phyloP scores from a whole-genome alignment of 2,888 invertebrate genomes.

The Limnephilus rhombicus region DNA sequence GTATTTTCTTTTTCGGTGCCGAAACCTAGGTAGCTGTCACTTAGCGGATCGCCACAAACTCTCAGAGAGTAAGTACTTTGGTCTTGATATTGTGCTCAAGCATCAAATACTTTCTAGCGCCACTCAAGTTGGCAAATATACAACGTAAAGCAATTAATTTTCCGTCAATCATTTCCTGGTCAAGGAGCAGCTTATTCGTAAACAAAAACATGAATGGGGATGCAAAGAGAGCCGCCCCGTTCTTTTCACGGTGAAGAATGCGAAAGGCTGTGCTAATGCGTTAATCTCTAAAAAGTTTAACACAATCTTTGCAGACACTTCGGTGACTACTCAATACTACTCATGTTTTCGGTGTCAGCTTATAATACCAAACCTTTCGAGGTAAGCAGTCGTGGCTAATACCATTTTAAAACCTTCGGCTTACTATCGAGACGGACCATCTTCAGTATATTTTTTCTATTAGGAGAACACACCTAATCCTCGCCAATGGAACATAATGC shows the following conservation, averaged over 20 bases:
- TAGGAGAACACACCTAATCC: conserved; percentile 60
- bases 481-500: conserved; percentile 57
- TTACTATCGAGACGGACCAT: conserved; percentile 61
- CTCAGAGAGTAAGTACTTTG: background rate
- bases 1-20: background rate
- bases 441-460: conserved; percentile 51
- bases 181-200: conserved; percentile 29
- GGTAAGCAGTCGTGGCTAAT: conserved; percentile 57
- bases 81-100: background rate
- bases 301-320: conserved; percentile 39
- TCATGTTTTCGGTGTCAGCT: conserved; percentile 60
- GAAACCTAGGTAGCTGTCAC: background rate
- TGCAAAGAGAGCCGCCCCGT: conserved; percentile 40
- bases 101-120: conserved; percentile 45
- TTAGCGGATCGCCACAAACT: background rate
- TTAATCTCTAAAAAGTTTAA: conserved; percentile 52
- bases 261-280: conserved; percentile 44
- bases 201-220: conserved; percentile 55
- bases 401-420: conserved; percentile 62
- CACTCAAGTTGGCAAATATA: conserved; percentile 38
- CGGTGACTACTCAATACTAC: conserved; percentile 53
- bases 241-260: conserved; percentile 43
- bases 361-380: conserved; percentile 57
- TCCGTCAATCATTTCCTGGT: conserved; percentile 51
- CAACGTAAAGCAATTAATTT: conserved; percentile 51